Base-by-base conservation (phyloP, 2,113 vertebrate species). In the Phylloscopus trochilus region DNA sequence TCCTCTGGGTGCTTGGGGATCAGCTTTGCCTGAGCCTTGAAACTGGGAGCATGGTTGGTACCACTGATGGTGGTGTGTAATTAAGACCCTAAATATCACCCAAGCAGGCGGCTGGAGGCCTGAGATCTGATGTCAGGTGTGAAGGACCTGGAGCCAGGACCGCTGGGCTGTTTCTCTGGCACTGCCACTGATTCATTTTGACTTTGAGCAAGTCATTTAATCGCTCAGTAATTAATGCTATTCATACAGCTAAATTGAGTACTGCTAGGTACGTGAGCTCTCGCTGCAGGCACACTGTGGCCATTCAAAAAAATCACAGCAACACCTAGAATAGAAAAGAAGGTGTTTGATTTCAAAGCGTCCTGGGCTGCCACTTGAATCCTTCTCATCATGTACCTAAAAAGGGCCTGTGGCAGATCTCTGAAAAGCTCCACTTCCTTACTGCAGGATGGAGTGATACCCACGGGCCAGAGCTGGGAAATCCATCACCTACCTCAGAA, bases 121-220 rank as follows among this genome's bases (percentile, higher is more conserved):
- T 41, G 87, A 31, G 87, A 87, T 77, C 89, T 67, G 87, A 51
- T 68, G 76, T 86, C 80, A 86, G 89, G 68, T 85, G 84, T 55
- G 88, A 93, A 88, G 92, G 78, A 83, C 85, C 11, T 0, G 6
- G 47, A 94, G 92, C 87, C 55, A 74, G 90, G 51, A 52, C 70
- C 4, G 11, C 85, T 83, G 75, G 82, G 78, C 60, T 83, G 23
- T 55, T 80, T 76, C 92, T 55, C 63, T 83, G 82, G 72, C 3
- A 0, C 92, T 55, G 90, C 90, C 64, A 41, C 90, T 94, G 91
- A 95, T 94, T 90, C 82, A 3, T 90, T 96, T 94, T 96, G 96
- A 94, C 94, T 97, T 87, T 78, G 73, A 96, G 94, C 94, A 85
- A 96, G 95, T 92, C 88, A 74, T 95, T 95, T 96, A 94, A 95